Evolutionary conservation across 2,888 invertebrate genomes (phyloP).

Genomic region (Macrosiphum euphorbiae): DNA sequence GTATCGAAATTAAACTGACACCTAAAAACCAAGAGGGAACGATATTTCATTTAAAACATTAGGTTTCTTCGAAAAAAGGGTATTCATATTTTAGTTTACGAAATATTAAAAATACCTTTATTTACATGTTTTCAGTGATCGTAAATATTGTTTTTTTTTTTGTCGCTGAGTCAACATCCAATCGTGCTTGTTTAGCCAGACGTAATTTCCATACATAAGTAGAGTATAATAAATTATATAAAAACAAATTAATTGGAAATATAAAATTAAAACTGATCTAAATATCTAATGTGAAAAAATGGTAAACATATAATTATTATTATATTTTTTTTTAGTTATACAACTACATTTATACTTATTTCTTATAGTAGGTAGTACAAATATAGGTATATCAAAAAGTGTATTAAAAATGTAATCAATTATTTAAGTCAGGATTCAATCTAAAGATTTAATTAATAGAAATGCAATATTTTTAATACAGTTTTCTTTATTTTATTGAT

Average conservation of each 20-base stretch:
- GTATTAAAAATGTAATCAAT: not conserved
- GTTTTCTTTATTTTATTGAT: not conserved
- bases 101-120: not conserved
- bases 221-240: not conserved
- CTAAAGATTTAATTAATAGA: not conserved
- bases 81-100: not conserved
- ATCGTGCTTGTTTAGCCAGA: not conserved
- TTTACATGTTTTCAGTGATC: not conserved
- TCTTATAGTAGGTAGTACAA: not conserved
- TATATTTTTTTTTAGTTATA: not conserved
- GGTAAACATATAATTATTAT: not conserved
- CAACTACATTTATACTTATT: no score
- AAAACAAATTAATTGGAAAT: not conserved
- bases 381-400: not conserved
- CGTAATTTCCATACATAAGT: not conserved
- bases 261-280: not conserved
- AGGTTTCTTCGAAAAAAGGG: not conserved
- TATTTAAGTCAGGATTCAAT: not conserved
- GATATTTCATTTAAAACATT: not conserved
- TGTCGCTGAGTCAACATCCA: not conserved
- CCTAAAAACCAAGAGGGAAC: not conserved
- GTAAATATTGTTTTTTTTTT: not conserved
- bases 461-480: not conserved
- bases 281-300: not conserved
- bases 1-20: constrained; percentile 33